phyloP scores from a whole-genome alignment of 37 sponge, comb jelly and placozoan species.

The Eunapius fragilis region DNA sequence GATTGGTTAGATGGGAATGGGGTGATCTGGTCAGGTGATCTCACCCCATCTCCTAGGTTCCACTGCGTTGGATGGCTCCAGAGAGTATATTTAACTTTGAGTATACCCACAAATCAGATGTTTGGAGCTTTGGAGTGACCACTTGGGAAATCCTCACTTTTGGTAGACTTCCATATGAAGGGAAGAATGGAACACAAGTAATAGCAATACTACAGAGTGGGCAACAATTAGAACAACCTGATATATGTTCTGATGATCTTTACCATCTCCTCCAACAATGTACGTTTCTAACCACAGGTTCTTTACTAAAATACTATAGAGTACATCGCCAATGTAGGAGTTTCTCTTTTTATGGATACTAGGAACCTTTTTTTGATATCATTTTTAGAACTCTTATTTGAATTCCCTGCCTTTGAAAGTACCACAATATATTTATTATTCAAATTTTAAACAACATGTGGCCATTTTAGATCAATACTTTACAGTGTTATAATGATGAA shows the following conservation, averaged over 20 bases:
- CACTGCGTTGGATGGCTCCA: slow-evolving; percentile 92
- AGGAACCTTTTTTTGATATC: no score
- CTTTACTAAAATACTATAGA: no score
- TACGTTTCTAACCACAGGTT: no score
- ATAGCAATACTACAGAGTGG: slow-evolving; percentile 55
- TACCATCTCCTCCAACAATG: slow-evolving; percentile 73
- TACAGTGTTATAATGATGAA: no score
- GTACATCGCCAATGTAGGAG: no score
- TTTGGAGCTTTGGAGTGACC: slow-evolving; percentile 91
- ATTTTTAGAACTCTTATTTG: no score
- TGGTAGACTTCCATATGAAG: slow-evolving; percentile 69
- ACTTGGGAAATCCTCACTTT: slow-evolving; percentile 93
- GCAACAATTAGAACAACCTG: slow-evolving; percentile 68
- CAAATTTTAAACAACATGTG: no score
- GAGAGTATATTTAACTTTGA: slow-evolving; percentile 67
- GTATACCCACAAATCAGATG: slow-evolving; percentile 89
- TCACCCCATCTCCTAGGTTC: slow-evolving; percentile 59
- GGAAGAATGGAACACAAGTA: slow-evolving; percentile 51
- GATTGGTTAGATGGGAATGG: slow-evolving; percentile 40
- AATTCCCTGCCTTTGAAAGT: no score
- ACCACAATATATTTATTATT: no score
- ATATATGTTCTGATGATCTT: slow-evolving; percentile 65
- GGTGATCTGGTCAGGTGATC: no score
- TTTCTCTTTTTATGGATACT: no score
- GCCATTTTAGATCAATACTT: no score